Conservation (phyloP, 2,888 invertebrate genomes). For the Trissonchulus latispiculum region DNA sequence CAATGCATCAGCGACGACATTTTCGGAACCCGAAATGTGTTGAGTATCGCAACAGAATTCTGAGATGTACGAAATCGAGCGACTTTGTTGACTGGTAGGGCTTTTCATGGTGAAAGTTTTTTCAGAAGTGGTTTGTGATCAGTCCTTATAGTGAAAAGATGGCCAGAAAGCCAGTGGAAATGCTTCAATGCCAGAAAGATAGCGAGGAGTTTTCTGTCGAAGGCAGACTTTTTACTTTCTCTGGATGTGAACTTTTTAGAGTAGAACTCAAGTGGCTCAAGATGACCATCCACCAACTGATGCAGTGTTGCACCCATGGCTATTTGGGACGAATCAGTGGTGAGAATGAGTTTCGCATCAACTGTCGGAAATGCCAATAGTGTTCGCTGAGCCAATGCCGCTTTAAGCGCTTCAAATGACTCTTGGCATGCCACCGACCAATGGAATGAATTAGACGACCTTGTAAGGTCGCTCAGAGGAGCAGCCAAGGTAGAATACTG, state of each 20-base stretch:
- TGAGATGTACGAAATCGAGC: conserved; percentile 14
- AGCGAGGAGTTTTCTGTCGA: conserved; percentile 9
- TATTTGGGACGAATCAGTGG: neutral
- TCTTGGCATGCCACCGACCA: too few species aligned
- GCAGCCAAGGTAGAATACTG: too few species aligned
- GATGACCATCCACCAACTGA: neutral
- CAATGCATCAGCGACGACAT: conserved; percentile 9
- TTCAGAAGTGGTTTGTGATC: conserved; percentile 14
- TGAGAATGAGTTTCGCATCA: neutral
- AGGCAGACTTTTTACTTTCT: conserved; percentile 12
- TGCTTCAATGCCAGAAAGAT: conserved; percentile 12
- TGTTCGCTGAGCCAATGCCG: too few species aligned
- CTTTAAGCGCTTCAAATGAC: too few species aligned
- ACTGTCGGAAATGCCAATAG: conserved; percentile 5
- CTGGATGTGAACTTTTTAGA: neutral
- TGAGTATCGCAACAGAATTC: conserved; percentile 8
- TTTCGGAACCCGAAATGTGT: conserved; percentile 6
- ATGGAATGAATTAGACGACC: too few species aligned
- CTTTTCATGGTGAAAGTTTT: neutral
- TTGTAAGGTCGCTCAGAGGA: too few species aligned
- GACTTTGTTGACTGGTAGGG: neutral
- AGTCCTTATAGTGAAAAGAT: conserved; percentile 1
- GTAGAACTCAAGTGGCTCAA: conserved; percentile 7
- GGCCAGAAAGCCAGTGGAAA: conserved; percentile 9
- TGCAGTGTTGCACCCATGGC: conserved; percentile 4